These are phyloP conservation scores for Anoncus sp. DNA, from an alignment of 2,888 invertebrate genomes.

Conservation along the genomic window DNA sequence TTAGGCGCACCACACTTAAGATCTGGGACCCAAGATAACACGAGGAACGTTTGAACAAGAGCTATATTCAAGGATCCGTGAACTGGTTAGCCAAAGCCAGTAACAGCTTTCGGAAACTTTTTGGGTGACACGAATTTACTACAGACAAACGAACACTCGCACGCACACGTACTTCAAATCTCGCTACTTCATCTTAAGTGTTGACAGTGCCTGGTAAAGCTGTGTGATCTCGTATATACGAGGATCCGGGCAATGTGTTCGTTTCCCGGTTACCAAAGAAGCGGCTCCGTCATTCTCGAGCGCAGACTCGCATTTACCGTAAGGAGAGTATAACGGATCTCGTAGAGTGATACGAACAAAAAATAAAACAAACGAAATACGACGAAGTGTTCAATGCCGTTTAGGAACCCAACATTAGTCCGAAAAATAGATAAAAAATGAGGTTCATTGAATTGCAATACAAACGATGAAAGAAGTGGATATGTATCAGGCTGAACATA, in stretches of 20 bases:
- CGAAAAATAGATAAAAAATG: not conserved
- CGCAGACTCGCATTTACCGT: constrained; percentile 84
- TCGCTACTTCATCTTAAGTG: constrained; percentile 42
- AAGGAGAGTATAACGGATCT: constrained; percentile 83
- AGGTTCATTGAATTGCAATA: not conserved
- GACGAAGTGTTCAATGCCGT: not conserved
- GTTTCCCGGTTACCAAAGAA: constrained; percentile 36
- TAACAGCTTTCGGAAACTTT: constrained; percentile 59
- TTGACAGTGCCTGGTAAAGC: constrained; percentile 57
- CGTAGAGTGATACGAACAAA: constrained; percentile 12
- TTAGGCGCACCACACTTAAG: constrained; percentile 27
- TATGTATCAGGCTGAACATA: not conserved
- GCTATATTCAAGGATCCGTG: constrained; percentile 43
- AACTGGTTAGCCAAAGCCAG: constrained; percentile 38
- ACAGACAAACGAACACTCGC: constrained; percentile 5
- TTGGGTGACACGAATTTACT: constrained; percentile 68
- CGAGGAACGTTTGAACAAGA: constrained; percentile 22
- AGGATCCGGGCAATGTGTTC: constrained; percentile 12
- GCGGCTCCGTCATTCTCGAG: constrained; percentile 64
- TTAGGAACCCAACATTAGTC: not conserved
- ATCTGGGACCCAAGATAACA: constrained; percentile 44
- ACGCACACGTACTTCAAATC: constrained; percentile 16
- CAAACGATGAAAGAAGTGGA: not conserved
- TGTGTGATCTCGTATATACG: constrained; percentile 67
- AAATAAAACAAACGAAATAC: constrained; percentile 11